These are phyloP conservation scores for Ptychodera flava DNA, from an alignment of 35 echinoderm and acorn worm species.

Conservation along the genomic window DNA sequence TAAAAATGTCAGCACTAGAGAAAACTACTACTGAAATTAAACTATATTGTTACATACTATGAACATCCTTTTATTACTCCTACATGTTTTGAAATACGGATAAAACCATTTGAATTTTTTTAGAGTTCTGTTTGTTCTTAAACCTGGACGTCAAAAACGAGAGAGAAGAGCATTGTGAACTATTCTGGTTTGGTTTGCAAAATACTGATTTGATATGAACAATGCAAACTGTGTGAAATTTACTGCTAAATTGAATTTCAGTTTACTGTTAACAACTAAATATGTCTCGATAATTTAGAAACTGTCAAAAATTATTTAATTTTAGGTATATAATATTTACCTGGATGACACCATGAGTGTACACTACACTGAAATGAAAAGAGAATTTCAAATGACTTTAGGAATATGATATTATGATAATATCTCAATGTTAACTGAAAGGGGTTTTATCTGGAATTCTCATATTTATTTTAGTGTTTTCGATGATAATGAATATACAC, in stretches of 20 bases:
- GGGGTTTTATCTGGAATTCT: too few relatives aligned
- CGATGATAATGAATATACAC: too few relatives aligned
- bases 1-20: neutral
- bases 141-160: neutral
- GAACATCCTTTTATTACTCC: neutral
- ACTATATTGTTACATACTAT: neutral
- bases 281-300: neutral
- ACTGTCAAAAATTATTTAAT: neutral
- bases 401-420: too few relatives aligned
- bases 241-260: neutral
- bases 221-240: neutral
- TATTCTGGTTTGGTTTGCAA: neutral
- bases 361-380: too few relatives aligned
- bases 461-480: too few relatives aligned
- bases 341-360: too few relatives aligned
- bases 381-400: too few relatives aligned
- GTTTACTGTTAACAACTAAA: neutral
- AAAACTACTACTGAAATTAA: neutral
- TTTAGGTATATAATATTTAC: constrained; percentile 32
- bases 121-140: neutral
- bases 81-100: neutral
- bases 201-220: neutral
- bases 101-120: neutral
- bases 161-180: neutral
- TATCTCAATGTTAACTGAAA: too few relatives aligned